phyloP scores from a whole-genome alignment of 2,113 vertebrate genomes.

The Pontoporia blainvillei region DNA sequence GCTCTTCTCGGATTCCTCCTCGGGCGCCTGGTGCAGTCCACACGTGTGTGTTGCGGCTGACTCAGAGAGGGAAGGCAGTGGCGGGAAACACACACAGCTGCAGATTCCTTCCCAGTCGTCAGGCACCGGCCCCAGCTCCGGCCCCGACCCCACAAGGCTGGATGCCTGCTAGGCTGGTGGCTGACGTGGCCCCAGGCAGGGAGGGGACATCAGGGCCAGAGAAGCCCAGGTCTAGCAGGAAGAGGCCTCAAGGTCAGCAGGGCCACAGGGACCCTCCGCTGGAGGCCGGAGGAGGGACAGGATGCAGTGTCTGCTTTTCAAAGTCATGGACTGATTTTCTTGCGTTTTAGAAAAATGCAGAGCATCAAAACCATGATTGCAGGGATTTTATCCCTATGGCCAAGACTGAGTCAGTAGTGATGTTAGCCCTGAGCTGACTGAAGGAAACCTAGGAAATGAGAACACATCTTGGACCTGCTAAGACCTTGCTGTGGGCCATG shows the following conservation, averaged over 20 bases:
- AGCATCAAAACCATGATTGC: background rate
- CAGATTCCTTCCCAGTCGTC: background rate
- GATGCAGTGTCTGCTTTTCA: background rate
- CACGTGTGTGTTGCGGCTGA: rapidly evolving
- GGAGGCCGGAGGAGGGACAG: rapidly evolving
- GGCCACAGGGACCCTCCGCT: rapidly evolving
- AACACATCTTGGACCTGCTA: rapidly evolving
- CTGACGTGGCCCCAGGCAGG: rapidly evolving
- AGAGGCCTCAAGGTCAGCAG: background rate
- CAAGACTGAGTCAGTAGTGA: rapidly evolving
- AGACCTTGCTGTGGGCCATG: rapidly evolving
- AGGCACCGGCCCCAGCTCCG: background rate
- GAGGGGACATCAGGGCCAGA: background rate
- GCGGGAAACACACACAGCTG: background rate
- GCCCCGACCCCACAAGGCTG: background rate
- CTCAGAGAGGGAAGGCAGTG: background rate
- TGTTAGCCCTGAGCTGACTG: rapidly evolving
- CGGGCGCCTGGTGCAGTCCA: background rate
- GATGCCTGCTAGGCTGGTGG: background rate
- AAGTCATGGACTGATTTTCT: background rate
- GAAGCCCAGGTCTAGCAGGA: background rate
- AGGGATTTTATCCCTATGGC: background rate
- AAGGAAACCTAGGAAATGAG: rapidly evolving
- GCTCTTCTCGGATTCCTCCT: background rate
- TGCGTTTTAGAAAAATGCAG: background rate